These are phyloP conservation scores for Dallia pectoralis DNA, from an alignment of 2,797 vertebrate species.

Conservation along the genomic window DNA sequence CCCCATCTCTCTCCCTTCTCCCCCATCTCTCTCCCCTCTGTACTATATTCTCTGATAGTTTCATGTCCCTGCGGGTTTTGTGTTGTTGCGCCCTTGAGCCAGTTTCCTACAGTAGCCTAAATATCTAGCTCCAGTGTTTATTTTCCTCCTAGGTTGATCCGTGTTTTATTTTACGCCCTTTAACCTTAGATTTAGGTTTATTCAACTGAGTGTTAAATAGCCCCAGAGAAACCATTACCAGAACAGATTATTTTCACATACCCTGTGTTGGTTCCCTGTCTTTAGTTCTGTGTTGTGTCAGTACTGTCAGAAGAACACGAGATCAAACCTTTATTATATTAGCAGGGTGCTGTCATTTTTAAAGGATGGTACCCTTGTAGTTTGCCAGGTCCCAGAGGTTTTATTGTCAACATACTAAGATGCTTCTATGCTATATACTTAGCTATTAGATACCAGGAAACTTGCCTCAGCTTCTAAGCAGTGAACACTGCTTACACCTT, in stretches of 20 bases:
- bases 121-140: conserved; percentile 32
- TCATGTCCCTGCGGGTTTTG: conserved; percentile 55
- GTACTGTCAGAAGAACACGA: neutral
- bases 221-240: neutral
- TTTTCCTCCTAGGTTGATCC: neutral
- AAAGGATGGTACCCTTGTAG: neutral
- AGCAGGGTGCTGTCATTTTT: neutral
- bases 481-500: neutral
- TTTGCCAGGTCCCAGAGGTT: neutral
- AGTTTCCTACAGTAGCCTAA: conserved; percentile 42
- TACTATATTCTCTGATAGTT: conserved; percentile 22
- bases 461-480: neutral
- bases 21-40: neutral
- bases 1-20: neutral
- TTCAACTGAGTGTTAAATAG: neutral
- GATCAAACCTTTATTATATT: neutral
- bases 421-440: neutral
- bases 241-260: neutral
- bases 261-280: conserved; percentile 7
- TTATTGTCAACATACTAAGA: neutral
- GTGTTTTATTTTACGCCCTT: neutral
- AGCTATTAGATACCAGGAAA: neutral
- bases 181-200: neutral
- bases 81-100: conserved; percentile 60
- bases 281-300: neutral